These are phyloP conservation scores for Holothuria scabra DNA, from an alignment of 53 echinoderm and acorn worm genomes.

Conservation along the genomic window DNA sequence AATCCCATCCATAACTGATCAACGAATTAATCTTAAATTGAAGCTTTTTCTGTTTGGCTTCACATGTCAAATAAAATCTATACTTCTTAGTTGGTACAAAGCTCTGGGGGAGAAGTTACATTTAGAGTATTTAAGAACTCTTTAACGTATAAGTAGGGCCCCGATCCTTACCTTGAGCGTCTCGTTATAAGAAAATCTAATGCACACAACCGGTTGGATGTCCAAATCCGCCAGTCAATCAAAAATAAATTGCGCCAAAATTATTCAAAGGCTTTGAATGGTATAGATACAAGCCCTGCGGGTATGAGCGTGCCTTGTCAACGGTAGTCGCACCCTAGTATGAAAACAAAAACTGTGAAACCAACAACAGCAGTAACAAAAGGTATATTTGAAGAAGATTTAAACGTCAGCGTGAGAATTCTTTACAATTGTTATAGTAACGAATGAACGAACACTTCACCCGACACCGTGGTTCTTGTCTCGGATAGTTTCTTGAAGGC, in stretches of 20 bases:
- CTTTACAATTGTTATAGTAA: background rate
- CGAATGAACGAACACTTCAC: background rate
- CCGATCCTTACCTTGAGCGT: conserved; percentile 3
- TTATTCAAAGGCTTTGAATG: conserved; percentile 7
- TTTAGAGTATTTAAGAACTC: background rate
- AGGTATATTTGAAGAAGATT: conserved; percentile 1
- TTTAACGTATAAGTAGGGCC: background rate
- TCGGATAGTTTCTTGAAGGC: too few relatives aligned
- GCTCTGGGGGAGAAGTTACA: background rate
- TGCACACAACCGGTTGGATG: background rate
- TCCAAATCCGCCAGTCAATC: conserved; percentile 35
- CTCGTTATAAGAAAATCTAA: conserved; percentile 14
- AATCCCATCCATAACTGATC: too few relatives aligned
- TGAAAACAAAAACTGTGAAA: conserved; percentile 20
- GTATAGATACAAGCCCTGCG: too few relatives aligned
- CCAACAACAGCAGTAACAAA: background rate
- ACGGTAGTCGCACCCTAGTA: conserved; percentile 3
- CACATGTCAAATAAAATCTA: too few relatives aligned
- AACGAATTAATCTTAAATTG: too few relatives aligned
- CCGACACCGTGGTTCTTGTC: too few relatives aligned
- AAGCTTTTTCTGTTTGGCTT: too few relatives aligned
- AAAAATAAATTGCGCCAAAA: conserved; percentile 32
- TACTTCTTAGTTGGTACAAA: too few relatives aligned
- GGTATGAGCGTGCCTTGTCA: too few relatives aligned
- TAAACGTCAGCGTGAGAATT: conserved; percentile 11